Conservation (phyloP, 2,113 vertebrate species). For the Saccopteryx leptura region DNA sequence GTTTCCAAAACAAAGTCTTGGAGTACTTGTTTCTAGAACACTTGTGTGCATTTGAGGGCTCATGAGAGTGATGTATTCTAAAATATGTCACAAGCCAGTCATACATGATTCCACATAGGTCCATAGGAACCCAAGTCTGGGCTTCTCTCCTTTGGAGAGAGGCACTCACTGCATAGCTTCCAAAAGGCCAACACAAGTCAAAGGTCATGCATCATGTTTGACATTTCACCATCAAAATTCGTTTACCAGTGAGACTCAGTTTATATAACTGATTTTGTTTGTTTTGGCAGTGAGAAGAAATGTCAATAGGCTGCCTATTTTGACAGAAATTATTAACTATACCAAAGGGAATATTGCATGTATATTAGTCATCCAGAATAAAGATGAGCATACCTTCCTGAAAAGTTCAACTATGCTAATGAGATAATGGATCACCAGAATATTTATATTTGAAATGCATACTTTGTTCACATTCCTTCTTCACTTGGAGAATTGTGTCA, state of each 20-base stretch:
- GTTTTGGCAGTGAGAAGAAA: conserved; percentile 80
- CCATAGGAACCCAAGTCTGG: background rate
- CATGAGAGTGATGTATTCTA: conserved; percentile 11
- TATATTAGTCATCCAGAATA: conserved; percentile 79
- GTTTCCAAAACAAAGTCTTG: background rate
- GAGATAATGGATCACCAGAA: conserved; percentile 68
- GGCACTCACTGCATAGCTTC: background rate
- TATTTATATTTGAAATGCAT: conserved; percentile 64
- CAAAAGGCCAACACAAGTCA: conserved; percentile 58
- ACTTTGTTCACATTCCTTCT: conserved; percentile 67
- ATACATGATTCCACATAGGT: background rate
- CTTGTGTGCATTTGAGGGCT: background rate
- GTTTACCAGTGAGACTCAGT: conserved; percentile 68
- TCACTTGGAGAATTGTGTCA: conserved; percentile 79
- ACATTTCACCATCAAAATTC: conserved; percentile 70
- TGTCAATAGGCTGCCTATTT: conserved; percentile 76
- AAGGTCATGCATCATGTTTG: conserved; percentile 54
- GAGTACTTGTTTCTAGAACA: background rate
- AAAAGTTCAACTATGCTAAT: conserved; percentile 69
- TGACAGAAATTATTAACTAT: conserved; percentile 72
- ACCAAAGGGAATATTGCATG: conserved; percentile 77
- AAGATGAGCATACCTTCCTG: conserved; percentile 69
- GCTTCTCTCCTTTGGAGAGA: conserved; percentile 37
- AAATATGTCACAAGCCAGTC: background rate
- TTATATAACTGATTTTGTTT: conserved; percentile 76